These are phyloP conservation scores for Cyprinus carpio DNA, from an alignment of 2,113 vertebrate genomes.

Conservation along the genomic window DNA sequence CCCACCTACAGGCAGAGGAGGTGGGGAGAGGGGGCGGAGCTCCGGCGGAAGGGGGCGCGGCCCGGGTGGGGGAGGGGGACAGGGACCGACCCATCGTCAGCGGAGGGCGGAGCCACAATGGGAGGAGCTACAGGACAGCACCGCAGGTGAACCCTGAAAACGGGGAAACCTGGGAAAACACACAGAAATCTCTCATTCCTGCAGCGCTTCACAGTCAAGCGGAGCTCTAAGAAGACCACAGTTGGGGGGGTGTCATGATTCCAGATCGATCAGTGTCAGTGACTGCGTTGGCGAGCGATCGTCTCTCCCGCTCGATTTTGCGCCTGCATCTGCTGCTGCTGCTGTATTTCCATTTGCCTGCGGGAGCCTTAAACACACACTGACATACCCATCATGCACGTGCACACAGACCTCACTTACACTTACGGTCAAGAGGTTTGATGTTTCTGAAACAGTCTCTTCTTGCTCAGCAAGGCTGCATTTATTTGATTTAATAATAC, in stretches of 20 bases:
- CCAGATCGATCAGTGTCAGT: neutral
- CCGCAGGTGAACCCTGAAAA: constrained; percentile 86
- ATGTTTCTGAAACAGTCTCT: neutral
- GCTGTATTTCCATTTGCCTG: constrained; percentile 93
- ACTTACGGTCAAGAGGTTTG: neutral
- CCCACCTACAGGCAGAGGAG: constrained; percentile 79
- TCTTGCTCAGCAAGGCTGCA: neutral
- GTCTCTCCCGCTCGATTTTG: constrained; percentile 94
- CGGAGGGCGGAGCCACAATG: constrained; percentile 70
- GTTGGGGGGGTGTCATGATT: too few relatives aligned
- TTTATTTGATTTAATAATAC: neutral
- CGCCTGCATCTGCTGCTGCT: constrained; percentile 79
- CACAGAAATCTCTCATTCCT: too few relatives aligned
- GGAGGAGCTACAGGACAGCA: constrained; percentile 77
- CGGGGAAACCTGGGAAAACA: constrained; percentile 80
- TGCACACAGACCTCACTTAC: neutral
- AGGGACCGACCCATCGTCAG: constrained; percentile 71
- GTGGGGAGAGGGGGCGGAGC: constrained; percentile 84
- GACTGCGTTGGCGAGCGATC: constrained; percentile 86
- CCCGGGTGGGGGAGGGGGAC: constrained; percentile 84
- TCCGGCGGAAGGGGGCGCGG: constrained; percentile 81
- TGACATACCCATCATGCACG: constrained; percentile 11
- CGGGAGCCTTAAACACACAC: constrained; percentile 50
- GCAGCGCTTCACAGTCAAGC: neutral
- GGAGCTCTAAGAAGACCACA: too few relatives aligned